phyloP scores from a whole-genome alignment of 2,888 invertebrate genomes.

The Ophioninae sp. region DNA sequence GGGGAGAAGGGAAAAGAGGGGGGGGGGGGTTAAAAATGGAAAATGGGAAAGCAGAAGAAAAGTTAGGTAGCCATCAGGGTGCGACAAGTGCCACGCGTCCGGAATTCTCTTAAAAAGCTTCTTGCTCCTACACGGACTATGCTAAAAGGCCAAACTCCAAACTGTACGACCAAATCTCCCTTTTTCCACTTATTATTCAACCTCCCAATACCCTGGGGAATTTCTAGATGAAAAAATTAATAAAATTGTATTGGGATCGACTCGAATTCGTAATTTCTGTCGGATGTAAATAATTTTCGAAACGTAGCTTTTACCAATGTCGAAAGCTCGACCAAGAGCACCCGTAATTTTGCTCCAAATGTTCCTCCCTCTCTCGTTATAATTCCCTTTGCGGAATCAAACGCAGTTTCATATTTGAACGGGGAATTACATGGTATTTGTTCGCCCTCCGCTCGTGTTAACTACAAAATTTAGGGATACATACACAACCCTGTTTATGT shows the following conservation, averaged over 20 bases:
- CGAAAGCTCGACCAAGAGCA: too few relatives aligned
- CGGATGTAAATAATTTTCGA: too few relatives aligned
- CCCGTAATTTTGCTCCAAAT: background rate
- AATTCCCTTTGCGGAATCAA: conserved; percentile 8
- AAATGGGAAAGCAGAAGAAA: background rate
- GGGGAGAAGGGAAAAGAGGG: background rate
- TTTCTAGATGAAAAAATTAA: background rate
- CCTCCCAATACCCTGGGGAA: background rate
- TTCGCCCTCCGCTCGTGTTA: background rate
- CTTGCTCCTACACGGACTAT: conserved; percentile 7
- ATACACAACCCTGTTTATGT: too few relatives aligned
- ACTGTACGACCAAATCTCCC: background rate
- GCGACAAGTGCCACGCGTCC: conserved; percentile 35
- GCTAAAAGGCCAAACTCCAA: background rate
- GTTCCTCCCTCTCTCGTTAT: background rate
- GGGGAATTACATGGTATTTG: conserved; percentile 5
- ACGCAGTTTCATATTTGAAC: conserved; percentile 13
- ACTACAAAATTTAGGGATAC: background rate
- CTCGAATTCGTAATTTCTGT: too few relatives aligned
- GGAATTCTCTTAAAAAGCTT: conserved; percentile 42
- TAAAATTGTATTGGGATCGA: background rate
- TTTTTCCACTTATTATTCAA: too few relatives aligned
- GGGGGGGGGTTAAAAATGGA: background rate
- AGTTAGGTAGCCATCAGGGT: conserved; percentile 32
- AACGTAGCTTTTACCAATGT: too few relatives aligned